Evolutionary conservation across 2,113 vertebrate genomes (phyloP), one percentile per base, ranked within the genome.

Genomic region (Brachypteracias leptosomus): DNA sequence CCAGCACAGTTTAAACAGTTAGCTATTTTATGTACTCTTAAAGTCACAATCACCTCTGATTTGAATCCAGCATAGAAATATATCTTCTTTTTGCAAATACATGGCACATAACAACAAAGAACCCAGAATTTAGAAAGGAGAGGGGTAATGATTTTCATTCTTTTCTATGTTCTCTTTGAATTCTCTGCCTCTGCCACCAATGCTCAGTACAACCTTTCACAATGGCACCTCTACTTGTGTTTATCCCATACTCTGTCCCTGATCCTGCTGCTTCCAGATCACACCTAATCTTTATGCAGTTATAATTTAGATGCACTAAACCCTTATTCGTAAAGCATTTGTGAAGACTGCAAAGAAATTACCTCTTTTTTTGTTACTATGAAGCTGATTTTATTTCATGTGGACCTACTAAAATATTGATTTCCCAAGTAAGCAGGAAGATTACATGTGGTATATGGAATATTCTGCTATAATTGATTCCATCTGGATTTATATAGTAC

Each of bases 181-280:
- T 46, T 36, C 47, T 31, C 33, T 33, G 20, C 16, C 40, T 74
- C 8, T 78, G 52, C 16, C 82, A 47, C 6, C 19, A 31, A 3
- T 3, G 8, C 13, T 57, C 10, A 7, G 6, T 0, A 2, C 4
- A 13, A 52, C 19, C 9, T 77, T 36, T 19, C 57, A 31, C 38
- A 44, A 52, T 7, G 31, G 5, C 35, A 28, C 10, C 28, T 54
- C 44, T 79, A 5, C 49, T 33, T 72, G 28, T 0, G 5, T 6
- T 70, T 38, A 51, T 29, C 17, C 36, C 47, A 20, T 4, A 3
- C 10, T 12, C 6, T 51, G 11, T 49, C 33, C 20, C 4, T 5
- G 10, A 17, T 19, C 33, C 15, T 57, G n/a, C 21, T 70, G 55
- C 31, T 52, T 35, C 84, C 59, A 28, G 13, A 79, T 28, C 18